Evolutionary conservation across 2,888 invertebrate species (phyloP).

Genomic region (Drosophila quinaria): DNA sequence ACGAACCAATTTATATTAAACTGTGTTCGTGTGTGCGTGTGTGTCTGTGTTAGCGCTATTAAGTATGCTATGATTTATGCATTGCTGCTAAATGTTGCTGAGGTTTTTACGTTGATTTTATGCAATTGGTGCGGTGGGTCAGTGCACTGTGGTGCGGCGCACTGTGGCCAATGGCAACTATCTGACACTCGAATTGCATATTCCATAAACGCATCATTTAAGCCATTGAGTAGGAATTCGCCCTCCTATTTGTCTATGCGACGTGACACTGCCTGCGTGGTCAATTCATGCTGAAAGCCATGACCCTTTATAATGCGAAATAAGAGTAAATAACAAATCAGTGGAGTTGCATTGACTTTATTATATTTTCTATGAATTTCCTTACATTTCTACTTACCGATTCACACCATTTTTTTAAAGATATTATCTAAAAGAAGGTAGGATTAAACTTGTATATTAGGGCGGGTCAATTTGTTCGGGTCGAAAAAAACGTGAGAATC

Average conservation of each 20-base stretch:
- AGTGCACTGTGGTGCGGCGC: slow-evolving; percentile 1
- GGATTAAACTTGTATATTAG: no score
- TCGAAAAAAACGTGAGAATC: no score
- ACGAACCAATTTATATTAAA: slow-evolving; percentile 35
- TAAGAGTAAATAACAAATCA: neutral
- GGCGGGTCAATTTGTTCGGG: no score
- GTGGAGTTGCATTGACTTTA: neutral
- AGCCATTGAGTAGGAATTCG: slow-evolving; percentile 50
- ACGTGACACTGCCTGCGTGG: slow-evolving; percentile 1
- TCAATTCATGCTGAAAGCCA: neutral
- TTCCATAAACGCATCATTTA: slow-evolving; percentile 72
- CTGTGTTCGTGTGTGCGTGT: slow-evolving; percentile 10
- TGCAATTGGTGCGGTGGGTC: slow-evolving; percentile 48
- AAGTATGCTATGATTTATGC: slow-evolving; percentile 81
- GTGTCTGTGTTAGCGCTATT: slow-evolving; percentile 47
- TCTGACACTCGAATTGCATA: slow-evolving; percentile 70
- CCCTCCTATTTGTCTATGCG: neutral
- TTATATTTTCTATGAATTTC: neutral
- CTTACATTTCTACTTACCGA: no score
- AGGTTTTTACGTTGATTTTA: slow-evolving; percentile 72
- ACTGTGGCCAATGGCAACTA: slow-evolving; percentile 51
- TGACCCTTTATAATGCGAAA: neutral
- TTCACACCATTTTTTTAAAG: no score
- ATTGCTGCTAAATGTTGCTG: slow-evolving; percentile 75
- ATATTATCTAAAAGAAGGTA: no score